Base-by-base conservation (phyloP, 2,113 vertebrate species). In the Puffinus mauretanicus region DNA sequence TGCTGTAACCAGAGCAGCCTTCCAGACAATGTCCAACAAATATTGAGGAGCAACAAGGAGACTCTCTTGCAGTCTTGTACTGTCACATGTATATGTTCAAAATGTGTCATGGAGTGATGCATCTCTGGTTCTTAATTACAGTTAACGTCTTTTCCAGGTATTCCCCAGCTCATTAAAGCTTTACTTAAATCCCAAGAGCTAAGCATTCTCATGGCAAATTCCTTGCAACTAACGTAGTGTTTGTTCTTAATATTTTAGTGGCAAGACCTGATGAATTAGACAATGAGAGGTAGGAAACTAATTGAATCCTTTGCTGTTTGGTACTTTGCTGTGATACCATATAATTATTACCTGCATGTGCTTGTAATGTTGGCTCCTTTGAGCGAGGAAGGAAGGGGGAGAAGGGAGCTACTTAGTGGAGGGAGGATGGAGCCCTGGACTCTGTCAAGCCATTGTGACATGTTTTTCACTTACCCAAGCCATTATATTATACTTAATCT, bases 271-370 rank as follows among this genome's bases (percentile, higher is more conserved):
- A 98, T 20, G 99, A 99, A 78, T 97, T 98, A 96, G 99, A 99
- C 98, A 99, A 97, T 96, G 99, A 99, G 97, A 99, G 99, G 99
- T 99, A 98, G 97, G 98, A 96, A 95, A 95, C 95, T 96, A 89
- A 97, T 97, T 86, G 82, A 92, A 88, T 97, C 83, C 86, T 97
- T 89, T 95, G 94, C 87, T 90, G 32, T 86, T 51, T 40, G 84
- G 21, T 58, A 29, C 71, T 82, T 67, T 85, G 75, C 72, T 96
- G 70, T 90, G 84, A 42, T 78, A 42, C 64, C 0, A 1, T 60
- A 17, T 69, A 5, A 27, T 67, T 64, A 27, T 61, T 32, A 49
- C 58, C 69, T 86, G 82, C 84, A 55, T 1, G 9, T 73, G 86
- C 66, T 90, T 87, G 75, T 78, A 18, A 46, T 10, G 11, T 42